Evolutionary conservation across 2,888 invertebrate genomes (phyloP), one percentile per base, ranked within the genome.

Genomic region (Drosophila multiciliata): DNA sequence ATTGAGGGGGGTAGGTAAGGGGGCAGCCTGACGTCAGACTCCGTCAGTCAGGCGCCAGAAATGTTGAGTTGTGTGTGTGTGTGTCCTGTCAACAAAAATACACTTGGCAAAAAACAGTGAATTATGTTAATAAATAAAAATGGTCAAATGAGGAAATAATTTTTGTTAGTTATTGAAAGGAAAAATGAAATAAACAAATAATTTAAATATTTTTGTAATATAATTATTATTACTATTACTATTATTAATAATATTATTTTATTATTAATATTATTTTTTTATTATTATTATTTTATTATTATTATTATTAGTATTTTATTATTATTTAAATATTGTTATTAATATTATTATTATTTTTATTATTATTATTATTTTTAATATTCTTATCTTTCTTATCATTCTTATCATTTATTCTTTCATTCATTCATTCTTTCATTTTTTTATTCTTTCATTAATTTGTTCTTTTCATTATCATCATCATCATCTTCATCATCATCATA

Each of bases 11-110:
- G 23, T 1, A 2, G 29, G 29, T 29, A 29, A 7, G 15, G 26
- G 33, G 23, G 35, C 50, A 58, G 70, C 63, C 81, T 85, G 85
- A 86, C 81, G 83, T 88, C 78, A 87, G 76, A 73, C 42, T n/a
- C 36, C 53, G 78, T 66, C 65, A 58, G 52, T 20, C 54, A 59
- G 77, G 73, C 78, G 78, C 87, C 87, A 73, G 68, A 82, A 78
- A 73, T 78, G 82, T 89, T 87, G 87, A 73, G 61, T 53, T 58
- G 15, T 23, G 15, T n/a, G 35, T 36, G 36, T 42, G 53, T 53
- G 35, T 9, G 53, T 72, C 63, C 74, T 49, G 26, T 29, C 45
- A 26, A 45, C n/a, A 17, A 12, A 9, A 17, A 9, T 69, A 66
- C 77, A 77, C 77, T 73, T 20, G 7, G 0, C 38, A 9, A 63